Evolutionary conservation across 2,888 invertebrate genomes (phyloP).

Genomic region (Hetaerina titia): DNA sequence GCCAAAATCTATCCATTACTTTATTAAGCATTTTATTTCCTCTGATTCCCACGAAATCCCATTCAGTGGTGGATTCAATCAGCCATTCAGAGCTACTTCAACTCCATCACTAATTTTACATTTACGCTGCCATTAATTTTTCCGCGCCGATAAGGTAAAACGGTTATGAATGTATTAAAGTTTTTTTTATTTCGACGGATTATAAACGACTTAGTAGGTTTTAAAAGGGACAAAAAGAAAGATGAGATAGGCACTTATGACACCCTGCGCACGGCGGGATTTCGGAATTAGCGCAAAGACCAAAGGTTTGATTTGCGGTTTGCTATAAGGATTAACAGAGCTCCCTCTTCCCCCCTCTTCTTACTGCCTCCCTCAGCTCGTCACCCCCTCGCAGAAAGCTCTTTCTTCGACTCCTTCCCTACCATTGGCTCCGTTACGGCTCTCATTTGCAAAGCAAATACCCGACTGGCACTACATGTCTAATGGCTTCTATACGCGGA

Average conservation of each 20-base stretch:
- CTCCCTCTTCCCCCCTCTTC: background rate
- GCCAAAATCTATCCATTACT: too few relatives aligned
- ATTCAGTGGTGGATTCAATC: background rate
- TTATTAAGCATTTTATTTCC: background rate
- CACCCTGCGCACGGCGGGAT: background rate
- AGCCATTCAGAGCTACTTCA: background rate
- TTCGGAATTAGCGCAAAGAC: constrained; percentile 26
- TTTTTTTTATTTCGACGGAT: background rate
- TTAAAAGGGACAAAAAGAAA: background rate
- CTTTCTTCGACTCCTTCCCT: background rate
- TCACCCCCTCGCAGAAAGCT: background rate
- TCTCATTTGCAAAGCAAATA: constrained; percentile 67
- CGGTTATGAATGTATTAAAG: background rate
- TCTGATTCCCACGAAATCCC: background rate
- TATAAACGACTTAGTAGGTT: background rate
- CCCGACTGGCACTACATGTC: constrained; percentile 16
- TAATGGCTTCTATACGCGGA: constrained; percentile 19
- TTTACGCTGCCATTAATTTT: background rate
- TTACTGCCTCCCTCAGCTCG: background rate
- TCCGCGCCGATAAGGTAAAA: background rate
- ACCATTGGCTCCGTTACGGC: constrained; percentile 50
- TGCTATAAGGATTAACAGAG: constrained; percentile 41
- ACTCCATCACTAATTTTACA: background rate
- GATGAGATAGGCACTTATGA: background rate
- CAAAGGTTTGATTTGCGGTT: constrained; percentile 37